A percentile compares a stretch with the other conserved stretches of the same genome.
phyloP scores from a whole-genome alignment of 2,797 vertebrate species.

The Eulemur coronatus region DNA sequence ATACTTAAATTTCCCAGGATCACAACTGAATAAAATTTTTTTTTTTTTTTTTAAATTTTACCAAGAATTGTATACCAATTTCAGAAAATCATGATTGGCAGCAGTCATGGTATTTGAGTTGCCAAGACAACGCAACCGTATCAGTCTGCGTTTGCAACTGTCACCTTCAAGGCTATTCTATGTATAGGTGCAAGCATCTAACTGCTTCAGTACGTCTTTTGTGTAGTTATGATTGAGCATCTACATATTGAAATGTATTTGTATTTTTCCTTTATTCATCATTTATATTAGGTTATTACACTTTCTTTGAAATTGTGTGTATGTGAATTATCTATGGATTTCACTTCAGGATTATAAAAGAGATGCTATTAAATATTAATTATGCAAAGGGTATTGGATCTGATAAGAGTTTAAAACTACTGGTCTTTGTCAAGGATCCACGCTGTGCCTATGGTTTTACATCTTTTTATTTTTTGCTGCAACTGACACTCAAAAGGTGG shows the following conservation, averaged over 20 bases:
- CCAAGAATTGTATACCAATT: neutral
- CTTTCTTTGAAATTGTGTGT: neutral
- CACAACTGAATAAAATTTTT: neutral
- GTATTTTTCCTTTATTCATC: neutral
- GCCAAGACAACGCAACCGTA: neutral
- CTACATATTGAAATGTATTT: neutral
- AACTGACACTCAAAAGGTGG: neutral
- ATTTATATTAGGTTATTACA: neutral
- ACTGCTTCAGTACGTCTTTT: neutral
- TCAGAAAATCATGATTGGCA: neutral
- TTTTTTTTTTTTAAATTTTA: neutral
- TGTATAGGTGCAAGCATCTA: neutral
- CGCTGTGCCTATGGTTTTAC: neutral
- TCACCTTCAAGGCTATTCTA: neutral
- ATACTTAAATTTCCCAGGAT: neutral
- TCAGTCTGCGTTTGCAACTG: neutral
- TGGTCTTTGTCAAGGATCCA: neutral
- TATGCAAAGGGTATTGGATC: neutral
- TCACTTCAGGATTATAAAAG: neutral
- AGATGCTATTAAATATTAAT: neutral
- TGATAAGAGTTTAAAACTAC: neutral
- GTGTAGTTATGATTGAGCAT: neutral
- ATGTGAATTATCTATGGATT: neutral
- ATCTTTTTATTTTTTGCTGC: neutral
- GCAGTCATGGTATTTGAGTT: neutral